These are phyloP conservation scores for Ferdinandea cuprea DNA, from an alignment of 2,888 invertebrate genomes.

Conservation along the genomic window DNA sequence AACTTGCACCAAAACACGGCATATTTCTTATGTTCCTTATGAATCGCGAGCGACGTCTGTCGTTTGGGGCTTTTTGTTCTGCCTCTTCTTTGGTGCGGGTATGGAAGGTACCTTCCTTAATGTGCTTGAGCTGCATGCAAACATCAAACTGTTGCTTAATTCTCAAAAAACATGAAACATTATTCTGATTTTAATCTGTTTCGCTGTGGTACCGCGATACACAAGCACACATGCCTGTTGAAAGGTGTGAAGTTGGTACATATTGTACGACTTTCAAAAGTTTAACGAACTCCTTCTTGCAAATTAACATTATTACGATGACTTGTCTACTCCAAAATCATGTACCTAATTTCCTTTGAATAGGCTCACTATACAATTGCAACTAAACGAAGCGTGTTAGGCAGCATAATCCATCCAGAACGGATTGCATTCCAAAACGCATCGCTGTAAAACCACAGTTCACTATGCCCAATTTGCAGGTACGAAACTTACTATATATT, in stretches of 20 bases:
- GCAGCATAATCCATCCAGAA: neutral
- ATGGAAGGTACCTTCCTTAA: no score
- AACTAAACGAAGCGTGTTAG: neutral
- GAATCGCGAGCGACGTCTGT: conserved; percentile 34
- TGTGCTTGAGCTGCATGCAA: neutral
- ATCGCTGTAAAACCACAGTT: neutral
- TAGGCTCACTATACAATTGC: conserved; percentile 1
- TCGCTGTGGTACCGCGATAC: conserved; percentile 4
- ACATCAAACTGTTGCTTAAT: conserved; percentile 57
- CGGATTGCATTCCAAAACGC: neutral
- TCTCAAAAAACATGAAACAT: conserved; percentile 51
- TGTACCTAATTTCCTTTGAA: neutral
- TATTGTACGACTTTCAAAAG: conserved; percentile 25
- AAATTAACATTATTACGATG: neutral
- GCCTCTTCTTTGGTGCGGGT: no score
- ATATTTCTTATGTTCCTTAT: conserved; percentile 31
- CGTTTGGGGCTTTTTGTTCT: conserved; percentile 39
- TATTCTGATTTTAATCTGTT: conserved; percentile 46
- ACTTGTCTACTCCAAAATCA: neutral
- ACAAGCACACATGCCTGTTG: neutral
- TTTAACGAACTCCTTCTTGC: conserved; percentile 30
- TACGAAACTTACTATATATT: no score
- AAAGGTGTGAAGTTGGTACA: conserved; percentile 31
- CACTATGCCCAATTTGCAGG: neutral
- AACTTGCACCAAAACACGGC: conserved; percentile 10